Base-by-base conservation (phyloP, 1,140 invertebrate species). In the Ceratosolen fusciceps region DNA sequence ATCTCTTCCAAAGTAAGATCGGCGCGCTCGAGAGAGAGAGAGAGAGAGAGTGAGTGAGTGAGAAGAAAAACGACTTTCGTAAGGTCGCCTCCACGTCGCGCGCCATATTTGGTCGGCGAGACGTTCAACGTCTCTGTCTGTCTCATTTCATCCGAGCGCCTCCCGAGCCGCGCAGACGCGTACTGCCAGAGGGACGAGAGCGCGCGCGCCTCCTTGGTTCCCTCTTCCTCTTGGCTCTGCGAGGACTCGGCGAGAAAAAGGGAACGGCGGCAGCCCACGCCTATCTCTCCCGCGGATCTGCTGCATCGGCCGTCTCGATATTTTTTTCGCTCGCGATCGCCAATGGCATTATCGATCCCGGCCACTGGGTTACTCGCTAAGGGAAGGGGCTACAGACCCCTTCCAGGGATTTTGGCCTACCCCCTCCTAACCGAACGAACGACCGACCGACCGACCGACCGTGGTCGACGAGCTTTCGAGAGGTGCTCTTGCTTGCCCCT, bases 41-140 rank as follows among this genome's bases (percentile, higher is more conserved):
- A 49, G 62, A 14, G 54, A 54, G 26, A 71, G 26, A 49, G 65
- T 79, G 43, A 82, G 77, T 70, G 52, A 70, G 77, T 74, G 72
- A 68, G 73, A 49, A 70, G 75, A 77, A 76, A 68, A 77, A 78
- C 81, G 67, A 79, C 75, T 85, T 87, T 85, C 83, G 82, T 84
- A 85, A 86, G 82, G 80, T 86, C 85, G 82, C 79, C 80, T 83
- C 79, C 79, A 83, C 81, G 80, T 83, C 83, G 82, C 60, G 34
- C 84, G 82, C 87, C 85, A 85, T 85, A 84, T 85, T 87, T 88
- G 83, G 83, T 83, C 79, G 82, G 79, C 83, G 83, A 83, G 82
- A 84, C 75, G 75, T 80, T 80, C 24, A 82, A 82, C 82, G 70
- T 82, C 72, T 74, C 78, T 80, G 60, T 79, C 76, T 74, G 72